These are phyloP conservation scores for Drosophila macrothrix DNA, from an alignment of 2,888 invertebrate species.

Conservation along the genomic window DNA sequence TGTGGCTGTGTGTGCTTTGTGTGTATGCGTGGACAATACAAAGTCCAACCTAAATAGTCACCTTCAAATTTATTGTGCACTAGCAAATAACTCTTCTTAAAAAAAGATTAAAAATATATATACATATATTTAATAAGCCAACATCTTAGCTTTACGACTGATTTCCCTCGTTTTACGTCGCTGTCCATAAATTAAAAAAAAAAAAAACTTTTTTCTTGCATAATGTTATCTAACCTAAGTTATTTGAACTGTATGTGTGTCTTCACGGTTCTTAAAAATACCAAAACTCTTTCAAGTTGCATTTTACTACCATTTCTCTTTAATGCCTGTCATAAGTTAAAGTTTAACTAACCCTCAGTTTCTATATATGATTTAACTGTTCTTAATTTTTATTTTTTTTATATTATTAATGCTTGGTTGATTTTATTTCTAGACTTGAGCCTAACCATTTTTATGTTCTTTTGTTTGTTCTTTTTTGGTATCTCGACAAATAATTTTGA, in stretches of 20 bases:
- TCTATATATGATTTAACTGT: neutral
- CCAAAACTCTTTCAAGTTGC: constrained; percentile 39
- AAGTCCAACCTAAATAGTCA: constrained; percentile 40
- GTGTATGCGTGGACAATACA: constrained; percentile 21
- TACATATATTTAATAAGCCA: neutral
- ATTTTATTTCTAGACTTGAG: constrained; percentile 24
- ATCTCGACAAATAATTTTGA: constrained; percentile 8
- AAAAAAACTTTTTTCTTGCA: constrained; percentile 19
- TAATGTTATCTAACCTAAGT: constrained; percentile 23
- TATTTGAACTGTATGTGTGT: constrained; percentile 50
- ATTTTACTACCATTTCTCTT: constrained; percentile 46
- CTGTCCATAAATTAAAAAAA: constrained; percentile 28
- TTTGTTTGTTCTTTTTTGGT: constrained; percentile 19
- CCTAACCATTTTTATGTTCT: constrained; percentile 19
- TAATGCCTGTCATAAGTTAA: constrained; percentile 54
- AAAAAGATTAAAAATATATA: constrained; percentile 5
- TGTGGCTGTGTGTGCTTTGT: constrained; percentile 12
- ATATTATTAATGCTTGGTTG: constrained; percentile 5
- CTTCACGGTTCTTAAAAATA: constrained; percentile 33
- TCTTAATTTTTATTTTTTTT: constrained; percentile 8
- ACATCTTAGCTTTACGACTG: constrained; percentile 17
- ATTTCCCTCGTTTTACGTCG: constrained; percentile 45
- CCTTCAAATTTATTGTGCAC: constrained; percentile 44
- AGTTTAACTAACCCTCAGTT: constrained; percentile 41
- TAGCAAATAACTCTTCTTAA: constrained; percentile 10